Percentiles rank a stretch among this genome's conserved stretches.
These are phyloP conservation scores for Leuciscus waleckii DNA, from an alignment of 2,797 vertebrate species.

Conservation along the genomic window DNA sequence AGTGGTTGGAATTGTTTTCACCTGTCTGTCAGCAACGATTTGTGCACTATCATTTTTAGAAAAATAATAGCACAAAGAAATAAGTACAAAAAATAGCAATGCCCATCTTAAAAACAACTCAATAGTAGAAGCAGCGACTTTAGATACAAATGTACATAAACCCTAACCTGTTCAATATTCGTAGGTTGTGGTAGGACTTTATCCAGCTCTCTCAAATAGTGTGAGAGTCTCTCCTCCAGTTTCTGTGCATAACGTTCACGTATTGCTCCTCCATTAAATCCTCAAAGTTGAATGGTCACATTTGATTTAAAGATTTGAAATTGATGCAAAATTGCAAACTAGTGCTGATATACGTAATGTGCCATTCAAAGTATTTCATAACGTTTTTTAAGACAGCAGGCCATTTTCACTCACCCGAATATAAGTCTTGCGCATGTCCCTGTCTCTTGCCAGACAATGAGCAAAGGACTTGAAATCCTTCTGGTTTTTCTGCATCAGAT, in stretches of 20 bases:
- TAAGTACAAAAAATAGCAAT: neutral
- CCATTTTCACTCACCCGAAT: conserved; percentile 61
- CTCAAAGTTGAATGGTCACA: conserved; percentile 63
- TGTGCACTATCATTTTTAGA: neutral
- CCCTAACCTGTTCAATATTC: conserved; percentile 72
- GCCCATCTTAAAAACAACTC: neutral
- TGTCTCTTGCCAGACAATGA: conserved; percentile 68
- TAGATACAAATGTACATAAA: neutral
- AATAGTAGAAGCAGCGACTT: neutral
- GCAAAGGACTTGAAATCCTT: conserved; percentile 74
- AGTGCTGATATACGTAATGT: neutral
- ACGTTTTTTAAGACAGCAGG: neutral
- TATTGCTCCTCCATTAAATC: conserved; percentile 74
- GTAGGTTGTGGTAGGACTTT: conserved; percentile 65
- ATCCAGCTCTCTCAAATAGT: conserved; percentile 72
- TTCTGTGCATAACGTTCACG: conserved; percentile 74
- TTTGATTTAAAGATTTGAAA: neutral
- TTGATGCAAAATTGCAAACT: neutral
- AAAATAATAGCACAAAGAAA: neutral
- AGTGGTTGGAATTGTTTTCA: neutral
- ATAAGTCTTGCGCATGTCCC: conserved; percentile 67
- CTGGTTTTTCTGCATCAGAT: conserved; percentile 75
- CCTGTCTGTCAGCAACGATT: neutral
- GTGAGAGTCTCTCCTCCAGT: conserved; percentile 74
- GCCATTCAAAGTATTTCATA: neutral